Evolutionary conservation across 2,888 invertebrate genomes (phyloP), one percentile per base, ranked within the genome.

Genomic region (Trisateles emortualis): DNA sequence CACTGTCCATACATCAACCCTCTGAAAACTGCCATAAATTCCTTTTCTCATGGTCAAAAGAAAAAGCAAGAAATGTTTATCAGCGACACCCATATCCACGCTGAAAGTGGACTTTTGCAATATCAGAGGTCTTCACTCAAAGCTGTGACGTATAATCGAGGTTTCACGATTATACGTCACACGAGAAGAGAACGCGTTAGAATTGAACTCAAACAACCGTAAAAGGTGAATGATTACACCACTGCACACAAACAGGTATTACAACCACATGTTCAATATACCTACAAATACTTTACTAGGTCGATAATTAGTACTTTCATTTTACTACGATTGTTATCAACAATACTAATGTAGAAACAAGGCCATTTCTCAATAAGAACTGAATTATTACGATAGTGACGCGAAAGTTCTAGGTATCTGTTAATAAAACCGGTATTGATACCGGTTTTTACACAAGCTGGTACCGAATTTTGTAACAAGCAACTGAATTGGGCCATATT

Each of bases 351-450:
- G 49, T 29, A 44, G n/a, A 19, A 62, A 60, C 62, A 70, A 70
- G 74, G 65, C 63, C 65, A 51, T 64, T 60, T 54, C 63, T 55
- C 47, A 62, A 69, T 51, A 44, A 17, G 2, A 11, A 35, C 26
- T 30, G 42, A 59, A 55, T 42, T 49, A 59, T 58, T 59, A 64
- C 60, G 46, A 17, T 60, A 59, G 57, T 52, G 58, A 46, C 55
- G 61, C 48, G 74, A 70, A 73, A 72, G 74, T 55, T 62, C 33
- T 33, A 32, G 71, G 59, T 65, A 71, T 73, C 60, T 65, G 73
- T 57, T 43, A 41, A 41, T 41, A 24, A 67, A 56, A 55, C 58
- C 49, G 38, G 52, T 58, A 45, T 30, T n/a, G 10, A 43, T 35
- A 45, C 40, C 39, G 45, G 52, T 49, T 24, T 26, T 17, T 17